Evolutionary conservation across 2,113 vertebrate species (phyloP).

Genomic region (Rhadina sibilatrix): DNA sequence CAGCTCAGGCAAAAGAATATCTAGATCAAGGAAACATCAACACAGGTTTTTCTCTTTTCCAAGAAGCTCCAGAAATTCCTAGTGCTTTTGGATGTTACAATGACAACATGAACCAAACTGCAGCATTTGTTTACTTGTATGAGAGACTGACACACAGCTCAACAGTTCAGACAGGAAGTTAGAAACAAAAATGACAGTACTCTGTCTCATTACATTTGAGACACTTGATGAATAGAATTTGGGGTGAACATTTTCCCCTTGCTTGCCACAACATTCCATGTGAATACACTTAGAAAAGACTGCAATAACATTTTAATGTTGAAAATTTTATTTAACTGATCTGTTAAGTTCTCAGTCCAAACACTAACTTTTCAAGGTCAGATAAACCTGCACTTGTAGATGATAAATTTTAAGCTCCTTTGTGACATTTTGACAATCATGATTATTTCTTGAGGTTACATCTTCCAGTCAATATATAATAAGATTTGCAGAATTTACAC

Average conservation of each 20-base stretch:
- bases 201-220: background rate
- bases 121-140: background rate
- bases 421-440: background rate
- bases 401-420: background rate
- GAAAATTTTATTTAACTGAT: background rate
- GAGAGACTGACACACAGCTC: background rate
- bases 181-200: background rate
- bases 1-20: background rate
- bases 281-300: background rate
- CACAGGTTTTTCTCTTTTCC: background rate
- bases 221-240: background rate
- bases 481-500: background rate
- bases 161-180: background rate
- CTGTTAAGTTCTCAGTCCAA: background rate
- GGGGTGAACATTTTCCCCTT: background rate
- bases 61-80: background rate
- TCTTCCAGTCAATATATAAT: background rate
- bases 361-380: background rate
- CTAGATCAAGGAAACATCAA: background rate
- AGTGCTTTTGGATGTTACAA: rapidly evolving
- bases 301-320: background rate
- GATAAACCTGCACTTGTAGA: background rate
- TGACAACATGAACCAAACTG: background rate
- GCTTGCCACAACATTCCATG: background rate
- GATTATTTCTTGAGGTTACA: background rate